Conservation (phyloP, 2,888 invertebrate species). For the Strigamia crassipes region DNA sequence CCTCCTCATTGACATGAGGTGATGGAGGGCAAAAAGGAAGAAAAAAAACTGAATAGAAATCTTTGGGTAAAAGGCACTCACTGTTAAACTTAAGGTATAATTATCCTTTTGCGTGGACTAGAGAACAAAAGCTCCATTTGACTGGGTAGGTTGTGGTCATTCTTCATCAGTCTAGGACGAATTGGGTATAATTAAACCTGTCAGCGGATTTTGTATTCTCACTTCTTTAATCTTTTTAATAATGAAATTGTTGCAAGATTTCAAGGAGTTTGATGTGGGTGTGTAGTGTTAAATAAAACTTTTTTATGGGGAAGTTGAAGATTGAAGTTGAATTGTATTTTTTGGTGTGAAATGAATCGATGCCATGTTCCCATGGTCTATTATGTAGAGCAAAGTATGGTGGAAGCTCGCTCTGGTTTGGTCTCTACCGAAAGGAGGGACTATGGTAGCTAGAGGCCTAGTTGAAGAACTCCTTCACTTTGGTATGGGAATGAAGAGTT, state of each 20-base stretch:
- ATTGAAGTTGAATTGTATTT: slow-evolving; percentile 14
- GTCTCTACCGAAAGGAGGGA: slow-evolving; percentile 15
- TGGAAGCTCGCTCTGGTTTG: slow-evolving; percentile 38
- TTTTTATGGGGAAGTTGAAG: slow-evolving; percentile 25
- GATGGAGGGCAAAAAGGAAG: slow-evolving; percentile 1
- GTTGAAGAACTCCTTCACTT: slow-evolving; percentile 33
- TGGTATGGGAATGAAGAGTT: slow-evolving; percentile 25
- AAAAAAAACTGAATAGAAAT: slow-evolving; percentile 29
- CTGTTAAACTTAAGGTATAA: slow-evolving; percentile 37
- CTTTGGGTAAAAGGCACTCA: slow-evolving; percentile 34
- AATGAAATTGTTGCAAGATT: not conserved
- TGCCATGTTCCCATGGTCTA: slow-evolving; percentile 38
- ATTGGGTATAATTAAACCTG: slow-evolving; percentile 40
- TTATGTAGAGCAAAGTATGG: slow-evolving; percentile 40
- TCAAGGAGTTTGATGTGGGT: not conserved
- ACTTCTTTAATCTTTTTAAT: not conserved
- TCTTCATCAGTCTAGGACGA: slow-evolving; percentile 35
- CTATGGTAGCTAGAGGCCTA: slow-evolving; percentile 26
- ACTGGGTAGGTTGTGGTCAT: slow-evolving; percentile 15
- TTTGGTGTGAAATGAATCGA: slow-evolving; percentile 38
- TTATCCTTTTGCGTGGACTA: slow-evolving; percentile 11
- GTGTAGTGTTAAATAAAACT: not conserved
- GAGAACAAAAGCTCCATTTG: slow-evolving; percentile 23
- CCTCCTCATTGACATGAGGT: slow-evolving; percentile 28
- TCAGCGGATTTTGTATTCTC: not conserved